phyloP scores from a whole-genome alignment of 2,888 invertebrate genomes.

The Bruchidius siliquastri region DNA sequence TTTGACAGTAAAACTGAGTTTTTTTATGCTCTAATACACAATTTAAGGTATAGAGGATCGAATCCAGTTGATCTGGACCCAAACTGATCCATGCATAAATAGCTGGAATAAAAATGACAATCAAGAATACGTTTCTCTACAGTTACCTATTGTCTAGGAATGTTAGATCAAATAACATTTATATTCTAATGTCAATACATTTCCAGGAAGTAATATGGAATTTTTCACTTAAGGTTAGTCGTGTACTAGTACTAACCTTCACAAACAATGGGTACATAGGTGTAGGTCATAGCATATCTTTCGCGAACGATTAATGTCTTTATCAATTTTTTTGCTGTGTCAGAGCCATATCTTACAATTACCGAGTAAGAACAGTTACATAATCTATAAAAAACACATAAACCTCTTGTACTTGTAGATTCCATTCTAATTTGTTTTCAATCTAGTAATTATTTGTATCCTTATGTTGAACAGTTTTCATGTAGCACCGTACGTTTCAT shows the following conservation, averaged over 20 bases:
- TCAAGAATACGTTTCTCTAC: too few species aligned
- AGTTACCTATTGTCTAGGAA: too few species aligned
- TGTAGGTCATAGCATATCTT: background rate
- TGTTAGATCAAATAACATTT: background rate
- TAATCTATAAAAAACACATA: background rate
- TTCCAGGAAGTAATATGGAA: background rate
- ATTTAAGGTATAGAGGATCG: too few species aligned
- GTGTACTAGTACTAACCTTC: background rate
- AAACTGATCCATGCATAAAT: too few species aligned
- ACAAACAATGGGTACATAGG: background rate
- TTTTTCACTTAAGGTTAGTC: background rate
- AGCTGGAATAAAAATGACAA: too few species aligned
- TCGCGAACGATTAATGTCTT: background rate
- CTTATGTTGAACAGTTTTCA: background rate
- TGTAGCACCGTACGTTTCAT: background rate
- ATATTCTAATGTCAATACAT: background rate
- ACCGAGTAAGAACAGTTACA: background rate
- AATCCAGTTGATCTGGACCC: too few species aligned
- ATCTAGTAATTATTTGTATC: background rate
- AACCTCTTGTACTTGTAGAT: background rate
- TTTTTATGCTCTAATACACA: too few species aligned
- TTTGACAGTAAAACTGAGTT: too few species aligned
- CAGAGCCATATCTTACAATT: background rate
- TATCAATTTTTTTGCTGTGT: background rate
- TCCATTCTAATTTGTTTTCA: background rate